phyloP scores from a whole-genome alignment of 2,888 invertebrate species.

The Sabatieria punctata region DNA sequence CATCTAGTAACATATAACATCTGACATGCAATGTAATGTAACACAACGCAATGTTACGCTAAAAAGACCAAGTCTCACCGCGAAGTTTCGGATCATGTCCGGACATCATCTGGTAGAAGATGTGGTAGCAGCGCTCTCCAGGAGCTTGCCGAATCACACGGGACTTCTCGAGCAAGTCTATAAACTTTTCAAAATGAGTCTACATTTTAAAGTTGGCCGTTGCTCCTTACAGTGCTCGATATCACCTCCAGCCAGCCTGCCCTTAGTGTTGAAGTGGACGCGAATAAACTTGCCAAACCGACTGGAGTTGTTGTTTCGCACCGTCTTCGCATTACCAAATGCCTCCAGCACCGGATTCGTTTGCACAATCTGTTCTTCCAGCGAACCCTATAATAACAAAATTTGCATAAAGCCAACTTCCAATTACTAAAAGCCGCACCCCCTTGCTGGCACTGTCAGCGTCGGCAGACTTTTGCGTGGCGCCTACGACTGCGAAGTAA shows the following conservation, averaged over 20 bases:
- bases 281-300: constrained; percentile 99
- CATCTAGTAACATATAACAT: no score
- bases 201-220: constrained; percentile 15
- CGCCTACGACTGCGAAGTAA: constrained; percentile 70
- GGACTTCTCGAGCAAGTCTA: constrained; percentile 93
- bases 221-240: constrained; percentile 91
- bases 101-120: constrained; percentile 99
- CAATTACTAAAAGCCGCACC: no score
- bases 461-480: constrained; percentile 11
- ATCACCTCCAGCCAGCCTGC: constrained; percentile 99
- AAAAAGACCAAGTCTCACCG: constrained; percentile 53
- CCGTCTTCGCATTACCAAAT: constrained; percentile 98
- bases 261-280: constrained; percentile 97
- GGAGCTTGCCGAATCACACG: no score
- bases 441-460: background rate
- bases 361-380: no score
- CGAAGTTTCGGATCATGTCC: constrained; percentile 64
- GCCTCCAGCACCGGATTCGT: constrained; percentile 98
- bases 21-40: no score
- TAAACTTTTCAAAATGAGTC: constrained; percentile 11
- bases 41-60: no score
- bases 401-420: background rate
- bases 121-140: constrained; percentile 99
- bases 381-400: no score
- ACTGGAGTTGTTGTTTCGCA: constrained; percentile 99